A percentile compares a stretch with the other conserved stretches of the same genome.
Evolutionary conservation across 2,113 vertebrate genomes (phyloP).

Genomic region (Orthonyx spaldingii): DNA sequence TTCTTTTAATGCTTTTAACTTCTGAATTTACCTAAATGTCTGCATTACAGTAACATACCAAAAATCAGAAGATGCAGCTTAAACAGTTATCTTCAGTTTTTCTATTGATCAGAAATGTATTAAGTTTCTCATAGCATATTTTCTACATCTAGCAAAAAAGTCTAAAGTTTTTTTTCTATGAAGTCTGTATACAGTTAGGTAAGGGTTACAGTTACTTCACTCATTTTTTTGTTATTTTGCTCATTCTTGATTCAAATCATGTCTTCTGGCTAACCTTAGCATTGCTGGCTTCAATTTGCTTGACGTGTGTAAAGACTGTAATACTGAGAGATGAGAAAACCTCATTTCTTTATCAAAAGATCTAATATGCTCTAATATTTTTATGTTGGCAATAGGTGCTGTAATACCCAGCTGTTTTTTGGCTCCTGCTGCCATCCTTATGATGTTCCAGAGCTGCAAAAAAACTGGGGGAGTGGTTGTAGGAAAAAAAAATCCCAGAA

Average conservation of each 20-base stretch:
- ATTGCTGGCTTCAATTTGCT: neutral
- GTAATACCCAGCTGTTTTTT: neutral
- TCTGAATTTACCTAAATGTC: neutral
- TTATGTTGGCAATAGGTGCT: neutral
- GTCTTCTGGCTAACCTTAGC: constrained; percentile 21
- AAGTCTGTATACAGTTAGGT: neutral
- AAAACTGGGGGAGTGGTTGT: neutral
- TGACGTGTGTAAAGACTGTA: neutral
- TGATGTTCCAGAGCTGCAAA: neutral
- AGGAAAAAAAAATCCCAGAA: neutral
- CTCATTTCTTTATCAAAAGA: constrained; percentile 12
- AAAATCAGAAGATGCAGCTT: neutral
- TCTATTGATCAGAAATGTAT: neutral
- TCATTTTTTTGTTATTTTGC: neutral
- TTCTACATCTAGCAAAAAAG: neutral
- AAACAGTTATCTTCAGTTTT: neutral
- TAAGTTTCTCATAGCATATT: neutral
- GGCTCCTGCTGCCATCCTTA: neutral
- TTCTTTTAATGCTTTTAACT: neutral
- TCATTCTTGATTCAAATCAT: neutral
- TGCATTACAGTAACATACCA: neutral
- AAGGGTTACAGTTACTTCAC: neutral
- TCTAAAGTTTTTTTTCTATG: neutral
- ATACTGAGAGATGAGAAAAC: constrained; percentile 6
- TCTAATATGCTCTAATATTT: constrained; percentile 25